Conservation (phyloP, 2,113 vertebrate species). For the Colossoma macropomum region DNA sequence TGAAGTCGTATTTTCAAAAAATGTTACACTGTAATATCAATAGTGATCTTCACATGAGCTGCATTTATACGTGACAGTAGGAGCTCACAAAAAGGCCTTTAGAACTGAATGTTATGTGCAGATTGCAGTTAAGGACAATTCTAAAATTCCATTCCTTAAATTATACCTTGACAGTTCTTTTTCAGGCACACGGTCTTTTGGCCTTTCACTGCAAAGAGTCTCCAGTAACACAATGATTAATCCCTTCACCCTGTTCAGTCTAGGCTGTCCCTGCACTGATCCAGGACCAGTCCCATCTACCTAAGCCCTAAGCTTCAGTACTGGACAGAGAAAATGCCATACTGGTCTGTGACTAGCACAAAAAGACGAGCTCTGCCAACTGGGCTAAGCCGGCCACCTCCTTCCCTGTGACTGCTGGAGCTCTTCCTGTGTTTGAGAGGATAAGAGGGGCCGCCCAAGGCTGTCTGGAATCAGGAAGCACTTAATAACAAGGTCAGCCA, state of each 20-base stretch:
- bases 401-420: slow-evolving; percentile 25
- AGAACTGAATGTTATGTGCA: background rate
- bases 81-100: background rate
- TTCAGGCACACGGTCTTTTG: background rate
- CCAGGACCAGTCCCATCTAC: background rate
- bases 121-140: background rate
- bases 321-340: slow-evolving; percentile 16
- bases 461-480: slow-evolving; percentile 52
- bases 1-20: no score
- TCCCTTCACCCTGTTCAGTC: background rate
- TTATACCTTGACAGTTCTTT: no score
- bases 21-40: no score
- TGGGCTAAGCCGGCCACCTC: slow-evolving; percentile 15
- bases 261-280: background rate
- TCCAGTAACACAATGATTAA: background rate
- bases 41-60: background rate
- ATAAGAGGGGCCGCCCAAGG: slow-evolving; percentile 50
- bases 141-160: background rate
- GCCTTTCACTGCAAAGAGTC: background rate
- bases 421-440: slow-evolving; percentile 54
- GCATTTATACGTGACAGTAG: background rate
- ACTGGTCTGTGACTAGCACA: slow-evolving; percentile 13
- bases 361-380: slow-evolving; percentile 23
- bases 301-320: background rate
- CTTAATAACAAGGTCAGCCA: slow-evolving; percentile 51